Evolutionary conservation across 64 coral and sea anemone genomes (phyloP).

Genomic region (Pocillopora damicornis): DNA sequence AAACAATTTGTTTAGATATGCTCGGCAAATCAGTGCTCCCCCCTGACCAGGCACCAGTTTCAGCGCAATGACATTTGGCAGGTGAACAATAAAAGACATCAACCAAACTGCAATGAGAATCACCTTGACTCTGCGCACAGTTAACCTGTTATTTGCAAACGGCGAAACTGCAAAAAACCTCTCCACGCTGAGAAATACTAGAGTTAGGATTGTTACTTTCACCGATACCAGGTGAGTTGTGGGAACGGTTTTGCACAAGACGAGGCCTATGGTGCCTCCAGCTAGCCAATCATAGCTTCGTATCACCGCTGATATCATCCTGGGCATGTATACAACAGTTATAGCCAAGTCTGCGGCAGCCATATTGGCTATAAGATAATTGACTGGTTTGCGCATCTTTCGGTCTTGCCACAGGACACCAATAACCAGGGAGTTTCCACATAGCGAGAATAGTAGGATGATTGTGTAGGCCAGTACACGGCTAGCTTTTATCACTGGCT

Average conservation of each 20-base stretch:
- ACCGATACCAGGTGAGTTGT: not conserved
- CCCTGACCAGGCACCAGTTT: not conserved
- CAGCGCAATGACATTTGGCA: not conserved
- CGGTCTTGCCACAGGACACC: conserved; percentile 6
- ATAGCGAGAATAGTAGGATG: conserved; percentile 32
- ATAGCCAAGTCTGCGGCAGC: conserved; percentile 18
- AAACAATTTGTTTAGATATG: not conserved
- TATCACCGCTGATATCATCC: not conserved
- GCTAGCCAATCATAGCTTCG: not conserved
- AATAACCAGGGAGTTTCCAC: conserved; percentile 47
- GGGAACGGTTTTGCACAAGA: not conserved
- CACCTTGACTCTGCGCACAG: not conserved
- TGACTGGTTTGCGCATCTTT: conserved; percentile 31
- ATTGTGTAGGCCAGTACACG: conserved; percentile 6
- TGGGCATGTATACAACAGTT: conserved; percentile 32
- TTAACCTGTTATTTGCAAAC: not conserved
- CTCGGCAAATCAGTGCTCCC: not conserved
- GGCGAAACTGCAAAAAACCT: not conserved
- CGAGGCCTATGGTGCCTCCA: not conserved
- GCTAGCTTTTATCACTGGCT: not conserved
- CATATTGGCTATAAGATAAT: conserved; percentile 51
- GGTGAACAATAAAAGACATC: not conserved
- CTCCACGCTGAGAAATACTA: conserved; percentile 5
- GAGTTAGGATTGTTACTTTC: conserved; percentile 4
- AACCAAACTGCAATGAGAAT: not conserved